phyloP scores from a whole-genome alignment of 2,797 vertebrate genomes.

The Falco novaeseelandiae region DNA sequence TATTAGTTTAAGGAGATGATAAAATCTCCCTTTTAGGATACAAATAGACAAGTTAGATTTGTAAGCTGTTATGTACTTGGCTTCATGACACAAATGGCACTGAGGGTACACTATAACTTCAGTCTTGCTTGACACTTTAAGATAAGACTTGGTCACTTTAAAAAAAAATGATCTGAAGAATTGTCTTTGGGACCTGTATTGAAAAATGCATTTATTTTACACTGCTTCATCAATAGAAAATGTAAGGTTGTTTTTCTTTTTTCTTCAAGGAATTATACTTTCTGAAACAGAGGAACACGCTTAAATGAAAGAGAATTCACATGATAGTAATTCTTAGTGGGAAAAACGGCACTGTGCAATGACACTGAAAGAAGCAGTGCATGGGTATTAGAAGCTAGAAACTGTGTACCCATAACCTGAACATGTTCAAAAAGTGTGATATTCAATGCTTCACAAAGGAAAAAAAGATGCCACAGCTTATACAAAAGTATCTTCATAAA shows the following conservation, averaged over 20 bases:
- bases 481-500: constrained; percentile 88
- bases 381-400: constrained; percentile 70
- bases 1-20: constrained; percentile 52
- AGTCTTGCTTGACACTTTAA: constrained; percentile 75
- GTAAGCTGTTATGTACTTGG: constrained; percentile 76
- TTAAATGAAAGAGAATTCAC: constrained; percentile 69
- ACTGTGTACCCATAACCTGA: constrained; percentile 74
- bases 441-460: constrained; percentile 76
- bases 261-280: constrained; percentile 73
- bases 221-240: constrained; percentile 78
- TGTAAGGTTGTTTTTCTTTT: constrained; percentile 2
- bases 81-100: constrained; percentile 82
- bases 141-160: constrained; percentile 80
- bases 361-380: constrained; percentile 77
- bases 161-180: constrained; percentile 78
- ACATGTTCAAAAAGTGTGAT: constrained; percentile 75
- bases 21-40: constrained; percentile 54
- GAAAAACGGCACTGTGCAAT: constrained; percentile 73
- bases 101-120: constrained; percentile 71
- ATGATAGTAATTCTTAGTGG: constrained; percentile 75
- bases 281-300: constrained; percentile 72
- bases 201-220: constrained; percentile 78
- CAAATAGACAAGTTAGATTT: constrained; percentile 64
- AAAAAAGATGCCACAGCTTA: constrained; percentile 81
- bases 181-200: constrained; percentile 79